A percentile compares a stretch with the other conserved stretches of the same genome.
Conservation (phyloP, 2,797 vertebrate genomes). For the Myotis pilosus region DNA sequence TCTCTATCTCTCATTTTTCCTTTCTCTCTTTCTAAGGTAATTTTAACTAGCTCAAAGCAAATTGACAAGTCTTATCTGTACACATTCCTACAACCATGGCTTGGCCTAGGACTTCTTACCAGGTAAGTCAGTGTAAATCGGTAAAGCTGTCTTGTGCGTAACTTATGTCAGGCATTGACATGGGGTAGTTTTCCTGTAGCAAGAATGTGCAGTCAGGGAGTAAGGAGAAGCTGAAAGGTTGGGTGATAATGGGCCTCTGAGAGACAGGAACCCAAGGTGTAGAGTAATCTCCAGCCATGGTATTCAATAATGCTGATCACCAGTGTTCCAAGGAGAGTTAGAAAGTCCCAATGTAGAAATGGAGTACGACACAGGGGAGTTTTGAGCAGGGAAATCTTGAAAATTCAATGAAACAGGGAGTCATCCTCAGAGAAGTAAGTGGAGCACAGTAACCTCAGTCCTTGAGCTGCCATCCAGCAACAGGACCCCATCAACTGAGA, state of each 20-base stretch:
- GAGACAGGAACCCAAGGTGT: not conserved
- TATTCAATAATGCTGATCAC: not conserved
- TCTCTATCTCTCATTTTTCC: not conserved
- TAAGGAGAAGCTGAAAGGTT: not conserved
- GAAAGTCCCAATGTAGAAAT: not conserved
- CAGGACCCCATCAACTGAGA: not conserved
- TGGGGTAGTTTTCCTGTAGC: not conserved
- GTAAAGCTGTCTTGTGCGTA: not conserved
- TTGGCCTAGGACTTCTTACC: slow-evolving; percentile 95
- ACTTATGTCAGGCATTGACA: not conserved
- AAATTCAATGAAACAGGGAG: not conserved
- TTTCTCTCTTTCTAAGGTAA: slow-evolving; percentile 81
- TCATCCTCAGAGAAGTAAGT: not conserved
- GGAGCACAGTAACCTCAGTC: not conserved
- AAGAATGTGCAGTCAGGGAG: not conserved
- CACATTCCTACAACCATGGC: slow-evolving; percentile 93
- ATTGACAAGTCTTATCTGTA: slow-evolving; percentile 92
- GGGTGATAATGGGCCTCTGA: not conserved
- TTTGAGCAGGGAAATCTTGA: not conserved
- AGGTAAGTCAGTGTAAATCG: slow-evolving; percentile 84
- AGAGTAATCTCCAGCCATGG: not conserved
- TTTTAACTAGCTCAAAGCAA: slow-evolving; percentile 89
- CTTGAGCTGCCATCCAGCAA: not conserved
- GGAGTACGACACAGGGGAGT: not conserved
- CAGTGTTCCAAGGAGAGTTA: not conserved